Evolutionary conservation across 1,140 invertebrate genomes (phyloP).

Genomic region (Sminthurinus signatus): DNA sequence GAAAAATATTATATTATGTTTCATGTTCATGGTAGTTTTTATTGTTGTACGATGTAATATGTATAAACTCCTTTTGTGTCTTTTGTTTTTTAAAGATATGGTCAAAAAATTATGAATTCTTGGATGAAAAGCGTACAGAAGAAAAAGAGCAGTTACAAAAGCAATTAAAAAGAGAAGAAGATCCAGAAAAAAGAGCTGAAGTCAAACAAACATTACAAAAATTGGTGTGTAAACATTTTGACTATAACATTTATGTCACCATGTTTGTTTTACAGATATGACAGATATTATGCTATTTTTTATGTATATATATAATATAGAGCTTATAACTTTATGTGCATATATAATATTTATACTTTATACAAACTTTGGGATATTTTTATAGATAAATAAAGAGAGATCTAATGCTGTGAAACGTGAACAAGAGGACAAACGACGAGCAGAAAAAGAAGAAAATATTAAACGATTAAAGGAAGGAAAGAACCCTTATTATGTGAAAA

Average conservation of each 20-base stretch:
- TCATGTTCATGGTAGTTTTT: too few relatives aligned
- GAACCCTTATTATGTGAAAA: constrained; percentile 65
- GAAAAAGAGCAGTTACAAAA: constrained; percentile 59
- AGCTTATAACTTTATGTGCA: too few relatives aligned
- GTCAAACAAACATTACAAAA: constrained; percentile 65
- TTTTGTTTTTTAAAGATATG: constrained; percentile 51
- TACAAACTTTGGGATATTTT: too few relatives aligned
- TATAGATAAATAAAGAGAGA: constrained; percentile 45
- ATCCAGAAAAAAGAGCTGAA: constrained; percentile 58
- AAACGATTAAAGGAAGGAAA: constrained; percentile 57
- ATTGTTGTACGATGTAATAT: too few relatives aligned
- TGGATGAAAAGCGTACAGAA: constrained; percentile 59
- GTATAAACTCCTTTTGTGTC: constrained; percentile 10
- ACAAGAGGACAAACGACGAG: constrained; percentile 53
- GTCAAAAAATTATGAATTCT: constrained; percentile 66
- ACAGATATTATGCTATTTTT: background rate
- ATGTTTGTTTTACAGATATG: background rate
- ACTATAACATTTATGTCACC: constrained; percentile 4
- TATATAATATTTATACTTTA: too few relatives aligned
- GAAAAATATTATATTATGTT: too few relatives aligned
- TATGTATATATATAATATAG: too few relatives aligned
- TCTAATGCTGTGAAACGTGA: constrained; percentile 51
- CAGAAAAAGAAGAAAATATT: constrained; percentile 54
- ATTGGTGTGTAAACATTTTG: constrained; percentile 51
- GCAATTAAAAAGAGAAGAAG: constrained; percentile 54